A percentile compares a stretch with the other conserved stretches of the same genome.
phyloP scores from a whole-genome alignment of 2,888 invertebrate species.

The Chrysolina americana region DNA sequence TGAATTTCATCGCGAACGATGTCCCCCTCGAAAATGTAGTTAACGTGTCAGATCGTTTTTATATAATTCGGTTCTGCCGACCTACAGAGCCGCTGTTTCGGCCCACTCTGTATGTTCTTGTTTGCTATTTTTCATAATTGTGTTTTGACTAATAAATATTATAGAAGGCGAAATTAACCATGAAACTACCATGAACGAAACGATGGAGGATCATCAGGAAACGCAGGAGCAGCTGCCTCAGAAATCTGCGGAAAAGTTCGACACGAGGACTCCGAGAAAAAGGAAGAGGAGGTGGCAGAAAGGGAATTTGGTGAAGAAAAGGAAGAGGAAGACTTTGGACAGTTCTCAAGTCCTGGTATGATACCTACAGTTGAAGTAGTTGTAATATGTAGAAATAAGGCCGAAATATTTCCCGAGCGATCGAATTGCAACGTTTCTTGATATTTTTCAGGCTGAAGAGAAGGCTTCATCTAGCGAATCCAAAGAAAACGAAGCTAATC shows the following conservation, averaged over 20 bases:
- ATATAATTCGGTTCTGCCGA: no score
- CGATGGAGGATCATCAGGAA: constrained; percentile 4
- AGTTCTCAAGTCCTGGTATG: constrained; percentile 10
- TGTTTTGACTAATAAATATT: background rate
- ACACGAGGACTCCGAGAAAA: constrained; percentile 34
- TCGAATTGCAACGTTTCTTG: background rate
- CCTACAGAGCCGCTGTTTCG: no score
- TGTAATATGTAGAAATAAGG: background rate
- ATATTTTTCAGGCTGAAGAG: constrained; percentile 32
- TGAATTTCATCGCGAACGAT: no score
- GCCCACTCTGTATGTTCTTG: no score
- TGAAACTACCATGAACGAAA: background rate
- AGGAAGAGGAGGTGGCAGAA: constrained; percentile 72
- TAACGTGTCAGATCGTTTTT: no score
- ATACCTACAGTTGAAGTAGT: background rate
- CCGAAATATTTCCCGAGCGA: background rate
- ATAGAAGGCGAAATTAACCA: constrained; percentile 35
- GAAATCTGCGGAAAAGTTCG: constrained; percentile 9
- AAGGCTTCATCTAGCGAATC: constrained; percentile 60
- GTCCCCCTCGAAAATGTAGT: no score
- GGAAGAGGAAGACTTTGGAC: constrained; percentile 18
- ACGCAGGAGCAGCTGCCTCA: background rate
- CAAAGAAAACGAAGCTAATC: constrained; percentile 60
- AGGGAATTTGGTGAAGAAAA: constrained; percentile 70
- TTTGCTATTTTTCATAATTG: no score